Evolutionary conservation across 2,113 vertebrate genomes (phyloP), one percentile per base, ranked within the genome.

Genomic region (Orycteropus afer): DNA sequence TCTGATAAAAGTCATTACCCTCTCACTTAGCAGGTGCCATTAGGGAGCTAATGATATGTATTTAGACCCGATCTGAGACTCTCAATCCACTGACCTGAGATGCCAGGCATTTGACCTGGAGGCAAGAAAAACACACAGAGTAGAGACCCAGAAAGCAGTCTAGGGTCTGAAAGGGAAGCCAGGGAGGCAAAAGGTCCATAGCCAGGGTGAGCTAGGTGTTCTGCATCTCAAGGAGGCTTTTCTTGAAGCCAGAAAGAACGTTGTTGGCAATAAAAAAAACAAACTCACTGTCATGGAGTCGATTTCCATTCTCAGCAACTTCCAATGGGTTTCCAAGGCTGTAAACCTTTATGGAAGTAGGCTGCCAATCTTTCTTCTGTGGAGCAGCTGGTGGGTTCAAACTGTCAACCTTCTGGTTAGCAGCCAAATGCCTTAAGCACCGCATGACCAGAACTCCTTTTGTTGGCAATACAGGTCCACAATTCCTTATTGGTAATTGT

Each of bases 21-120:
- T 76, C 61, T 89, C 94, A 55, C 34, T 94, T 65, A 65, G 47
- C 73, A 80, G 94, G 45, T 65, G 51, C 42, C 80, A 84, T 55
- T 55, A 85, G 77, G 77, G 67, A 0, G 1, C 53, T 84, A 71
- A 93, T 40, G 71, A 77, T 49, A 13, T 42, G 61, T 79, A 69
- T 73, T 84, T 89, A 93, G 87, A 91, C 67, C 76, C 47, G 17
- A 47, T 69, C 22, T 37, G 27, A 91, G 61, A 8, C 82, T 84
- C 49, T 37, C 14, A 15, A 59, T 29, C 86, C 51, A 53, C 65
- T 83, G 87, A 65, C 80, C 76, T 51, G 23, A n/a, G 77, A 34
- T 27, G 49, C 63, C 83, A 63, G 86, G 51, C 27, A 1, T 76
- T n/a, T 37, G 61, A 63, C 51, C 45, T 61, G 17, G 29, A 84